Evolutionary conservation across 53 echinoderm and acorn worm genomes (phyloP).

Genomic region (Echinometra lucunter): DNA sequence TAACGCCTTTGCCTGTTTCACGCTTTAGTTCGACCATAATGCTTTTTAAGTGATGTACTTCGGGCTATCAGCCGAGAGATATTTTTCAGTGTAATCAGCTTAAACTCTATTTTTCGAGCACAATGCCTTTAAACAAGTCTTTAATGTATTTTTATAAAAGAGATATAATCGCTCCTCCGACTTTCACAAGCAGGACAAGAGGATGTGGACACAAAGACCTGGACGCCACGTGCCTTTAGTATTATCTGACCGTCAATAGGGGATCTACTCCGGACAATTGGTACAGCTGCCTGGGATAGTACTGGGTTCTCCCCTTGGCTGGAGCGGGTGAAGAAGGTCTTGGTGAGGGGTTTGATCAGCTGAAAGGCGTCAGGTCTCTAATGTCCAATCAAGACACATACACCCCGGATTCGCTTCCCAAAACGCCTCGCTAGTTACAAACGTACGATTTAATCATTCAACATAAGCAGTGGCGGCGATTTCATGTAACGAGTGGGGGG

Average conservation of each 20-base stretch:
- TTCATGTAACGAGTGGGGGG: neutral
- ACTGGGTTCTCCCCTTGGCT: neutral
- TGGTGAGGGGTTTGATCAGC: neutral
- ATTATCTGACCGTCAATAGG: conserved; percentile 31
- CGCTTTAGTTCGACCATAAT: neutral
- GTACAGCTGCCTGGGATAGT: neutral
- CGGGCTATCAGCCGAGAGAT: neutral
- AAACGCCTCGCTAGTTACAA: neutral
- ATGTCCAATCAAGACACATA: neutral
- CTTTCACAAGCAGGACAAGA: neutral
- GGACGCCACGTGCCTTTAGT: neutral
- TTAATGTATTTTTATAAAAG: neutral
- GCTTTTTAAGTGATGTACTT: neutral
- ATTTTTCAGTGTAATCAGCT: neutral
- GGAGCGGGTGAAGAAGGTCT: neutral
- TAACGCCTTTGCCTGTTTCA: neutral
- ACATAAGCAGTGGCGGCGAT: neutral
- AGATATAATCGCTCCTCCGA: neutral
- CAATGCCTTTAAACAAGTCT: neutral
- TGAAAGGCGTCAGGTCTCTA: neutral
- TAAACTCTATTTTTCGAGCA: neutral
- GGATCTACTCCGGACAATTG: conserved; percentile 31
- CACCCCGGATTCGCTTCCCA: neutral
- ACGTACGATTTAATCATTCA: neutral
- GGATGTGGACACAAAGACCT: neutral